Base-by-base conservation (phyloP, 1,140 invertebrate genomes). In the Polypedilum vanderplanki region DNA sequence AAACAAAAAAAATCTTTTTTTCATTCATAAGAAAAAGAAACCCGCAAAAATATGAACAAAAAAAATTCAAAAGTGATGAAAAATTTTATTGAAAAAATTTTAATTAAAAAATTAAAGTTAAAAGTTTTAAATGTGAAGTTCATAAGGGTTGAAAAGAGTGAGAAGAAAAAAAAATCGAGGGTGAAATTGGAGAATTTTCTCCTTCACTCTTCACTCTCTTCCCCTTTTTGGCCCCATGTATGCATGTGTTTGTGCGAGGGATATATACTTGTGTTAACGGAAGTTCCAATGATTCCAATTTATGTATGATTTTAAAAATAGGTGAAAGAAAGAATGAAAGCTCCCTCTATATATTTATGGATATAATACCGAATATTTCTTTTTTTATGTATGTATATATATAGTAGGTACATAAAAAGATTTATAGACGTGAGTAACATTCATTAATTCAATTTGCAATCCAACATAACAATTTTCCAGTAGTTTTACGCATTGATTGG, bases 401-500 rank as follows among this genome's bases (percentile, higher is more conserved):
- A 46, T 46, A 46, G 15, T 46, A 46, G 9, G 41, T 57, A n/a
- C 12, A 57, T 57, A 57, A 57, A n/a, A n/a, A 57, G 46, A 57
- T 57, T 4, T n/a, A 57, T n/a, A n/a, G 46, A 57, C 46, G 46
- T 57, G 46, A 57, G 46, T 57, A 57, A 57, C 46, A 57, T 57
- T 12, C 46, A 57, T 57, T 57, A 57, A 57, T 57, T 57, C 46
- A 57, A 57, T 57, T 57, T 57, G 46, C 46, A 57, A n/a, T 57
- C 24, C 24, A 33, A 33, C 5, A 33, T 33, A 33, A 33, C 24
- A 33, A 33, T 33, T 33, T 33, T 33, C 24, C 24, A 33, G 24
- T 33, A 33, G 24, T 33, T 33, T 33, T 33, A 33, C 24, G 24
- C 1, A 33, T 33, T 33, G 24, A 33, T 33, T 33, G 2, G 24